Evolutionary conservation across 1,140 invertebrate genomes (phyloP), one percentile per base, ranked within the genome.

Genomic region (Caenorhabditis briggsae): DNA sequence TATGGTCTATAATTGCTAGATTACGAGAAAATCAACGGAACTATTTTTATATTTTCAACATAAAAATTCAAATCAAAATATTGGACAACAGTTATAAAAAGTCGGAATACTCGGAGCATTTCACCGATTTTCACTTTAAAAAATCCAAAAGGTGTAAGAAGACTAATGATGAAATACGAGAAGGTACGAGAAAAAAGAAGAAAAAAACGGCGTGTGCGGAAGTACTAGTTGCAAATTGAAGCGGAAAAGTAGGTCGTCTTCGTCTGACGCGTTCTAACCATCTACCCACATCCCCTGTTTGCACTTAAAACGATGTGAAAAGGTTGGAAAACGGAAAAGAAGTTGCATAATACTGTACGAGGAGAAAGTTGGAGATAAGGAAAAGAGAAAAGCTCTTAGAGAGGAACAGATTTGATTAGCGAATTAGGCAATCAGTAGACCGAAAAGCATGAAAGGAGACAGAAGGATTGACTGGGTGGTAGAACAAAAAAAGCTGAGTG

Each of bases 171-270:
- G 64, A 70, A 78, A 78, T 53, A 78, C 70, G 70, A 78, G 70
- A 78, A 78, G 70, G 70, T 53, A 50, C 70, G 70, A 78, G 20
- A 43, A n/a, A n/a, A 50, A n/a, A 78, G 70, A 33, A 33, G 33
- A 33, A 33, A 33, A n/a, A 33, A 33, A 33, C 33, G 70, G 25
- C 8, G 64, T 41, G 64, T 48, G 70, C 70, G 70, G 70, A 78
- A 78, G 70, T 78, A 78, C 70, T 78, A 78, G 70, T 78, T 78
- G 70, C 70, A 78, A 78, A 78, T 78, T 78, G 43, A 78, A 78
- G 70, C 70, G 70, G 70, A 78, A 78, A 78, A 78, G 70, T 78
- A 78, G 70, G 70, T 78, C 70, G 70, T 78, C 50, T 53, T 53
- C 14, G 70, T 78, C 46, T 20, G 46, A 48, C 70, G 46, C 46